A percentile compares a stretch with the other conserved stretches of the same genome.
Evolutionary conservation across 2,888 invertebrate genomes (phyloP).

Genomic region (Leptothorax acervorum): DNA sequence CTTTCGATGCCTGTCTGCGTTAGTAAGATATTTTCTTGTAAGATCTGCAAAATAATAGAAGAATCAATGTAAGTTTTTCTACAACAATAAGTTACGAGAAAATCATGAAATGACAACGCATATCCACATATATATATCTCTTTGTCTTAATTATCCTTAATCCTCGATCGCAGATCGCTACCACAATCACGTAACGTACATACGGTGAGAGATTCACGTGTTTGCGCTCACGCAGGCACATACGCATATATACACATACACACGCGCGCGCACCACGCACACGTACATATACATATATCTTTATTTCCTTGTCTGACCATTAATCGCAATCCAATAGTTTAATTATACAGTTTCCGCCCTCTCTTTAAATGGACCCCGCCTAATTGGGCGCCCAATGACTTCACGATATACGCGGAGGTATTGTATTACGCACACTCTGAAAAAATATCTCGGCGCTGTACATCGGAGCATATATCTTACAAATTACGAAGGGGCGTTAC

Average conservation of each 20-base stretch:
- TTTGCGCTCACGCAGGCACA: conserved; percentile 28
- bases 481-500: conserved; percentile 56
- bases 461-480: conserved; percentile 72
- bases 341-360: conserved; percentile 52
- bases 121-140: not conserved
- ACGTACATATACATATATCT: conserved; percentile 63
- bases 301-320: conserved; percentile 54
- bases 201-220: conserved; percentile 22
- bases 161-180: conserved; percentile 20
- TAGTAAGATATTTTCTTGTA: not conserved
- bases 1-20: not conserved
- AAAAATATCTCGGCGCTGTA: conserved; percentile 79
- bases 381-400: conserved; percentile 51
- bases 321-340: conserved; percentile 49
- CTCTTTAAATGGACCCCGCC: conserved; percentile 8
- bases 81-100: not conserved
- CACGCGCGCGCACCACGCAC: conserved; percentile 54
- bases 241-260: conserved; percentile 31
- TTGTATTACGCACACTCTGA: conserved; percentile 73
- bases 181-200: not conserved
- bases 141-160: conserved; percentile 32
- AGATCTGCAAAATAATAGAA: not conserved
- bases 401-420: conserved; percentile 68
- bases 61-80: not conserved
- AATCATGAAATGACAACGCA: not conserved